phyloP scores from a whole-genome alignment of 1,140 invertebrate species.

The Ganaspis sp. region DNA sequence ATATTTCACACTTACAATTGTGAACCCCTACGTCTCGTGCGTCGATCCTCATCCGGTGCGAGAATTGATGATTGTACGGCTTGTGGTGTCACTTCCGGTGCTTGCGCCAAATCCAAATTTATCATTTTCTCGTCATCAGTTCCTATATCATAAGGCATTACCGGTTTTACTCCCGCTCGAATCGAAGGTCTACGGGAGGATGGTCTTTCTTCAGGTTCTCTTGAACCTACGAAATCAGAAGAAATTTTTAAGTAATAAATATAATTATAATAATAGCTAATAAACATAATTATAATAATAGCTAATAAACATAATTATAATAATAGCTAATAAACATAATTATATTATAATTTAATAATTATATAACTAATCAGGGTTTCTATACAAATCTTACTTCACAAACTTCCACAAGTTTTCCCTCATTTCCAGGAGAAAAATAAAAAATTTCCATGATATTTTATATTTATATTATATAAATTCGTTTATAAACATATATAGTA shows the following conservation, averaged over 20 bases:
- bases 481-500: no score
- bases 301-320: no score
- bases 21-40: constrained; percentile 84
- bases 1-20: constrained; percentile 82
- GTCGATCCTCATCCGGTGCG: constrained; percentile 82
- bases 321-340: no score
- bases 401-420: no score
- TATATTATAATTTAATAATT: no score
- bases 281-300: not conserved
- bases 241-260: no score
- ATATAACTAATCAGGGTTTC: no score
- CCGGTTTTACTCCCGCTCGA: constrained; percentile 71
- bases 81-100: constrained; percentile 72
- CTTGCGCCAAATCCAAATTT: constrained; percentile 74
- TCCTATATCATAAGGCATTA: constrained; percentile 69
- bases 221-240: no score
- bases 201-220: constrained; percentile 66
- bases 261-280: not conserved
- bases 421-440: no score
- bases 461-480: no score
- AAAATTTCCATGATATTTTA: no score
- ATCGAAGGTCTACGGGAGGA: constrained; percentile 82
- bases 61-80: constrained; percentile 77
- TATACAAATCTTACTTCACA: no score
- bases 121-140: constrained; percentile 77